Evolutionary conservation across 2,797 vertebrate species (phyloP).

Genomic region (Lithobates pipiens): DNA sequence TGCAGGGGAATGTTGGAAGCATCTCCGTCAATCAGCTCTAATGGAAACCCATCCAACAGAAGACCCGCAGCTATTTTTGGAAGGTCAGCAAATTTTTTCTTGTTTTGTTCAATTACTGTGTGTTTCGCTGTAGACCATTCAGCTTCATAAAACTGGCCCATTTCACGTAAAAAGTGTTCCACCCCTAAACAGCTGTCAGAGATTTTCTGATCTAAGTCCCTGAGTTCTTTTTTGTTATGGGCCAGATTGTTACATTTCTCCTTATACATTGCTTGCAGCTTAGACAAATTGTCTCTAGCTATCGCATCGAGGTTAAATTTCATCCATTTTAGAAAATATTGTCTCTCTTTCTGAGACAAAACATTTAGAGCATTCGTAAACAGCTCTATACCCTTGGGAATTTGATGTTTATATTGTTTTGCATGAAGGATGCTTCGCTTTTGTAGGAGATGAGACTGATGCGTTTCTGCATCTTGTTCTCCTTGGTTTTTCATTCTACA

Average conservation of each 20-base stretch:
- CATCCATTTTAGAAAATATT: constrained; percentile 83
- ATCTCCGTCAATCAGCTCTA: no score
- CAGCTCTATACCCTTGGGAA: not conserved
- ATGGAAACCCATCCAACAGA: no score
- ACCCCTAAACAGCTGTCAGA: no score
- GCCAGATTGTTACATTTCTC: constrained; percentile 62
- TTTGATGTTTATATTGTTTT: not conserved
- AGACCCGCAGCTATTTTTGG: no score
- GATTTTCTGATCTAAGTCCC: no score
- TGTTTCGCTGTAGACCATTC: constrained; percentile 47
- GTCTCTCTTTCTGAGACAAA: constrained; percentile 22
- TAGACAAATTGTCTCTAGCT: constrained; percentile 67
- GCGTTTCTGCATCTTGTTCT: not conserved
- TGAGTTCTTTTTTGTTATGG: constrained; percentile 63
- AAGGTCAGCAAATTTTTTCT: constrained; percentile 7
- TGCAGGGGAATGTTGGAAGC: no score
- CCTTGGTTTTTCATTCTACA: constrained; percentile 51
- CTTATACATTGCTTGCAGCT: constrained; percentile 71
- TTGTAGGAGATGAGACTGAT: not conserved
- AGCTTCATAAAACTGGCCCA: no score
- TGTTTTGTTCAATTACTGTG: constrained; percentile 33
- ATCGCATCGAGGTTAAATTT: constrained; percentile 74
- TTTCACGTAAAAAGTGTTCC: no score
- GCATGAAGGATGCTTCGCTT: constrained; percentile 15
- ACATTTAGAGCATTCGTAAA: not conserved